A percentile compares a stretch with the other conserved stretches of the same genome.
phyloP scores from a whole-genome alignment of 2,888 invertebrate species.

The Dynastes hyllus region DNA sequence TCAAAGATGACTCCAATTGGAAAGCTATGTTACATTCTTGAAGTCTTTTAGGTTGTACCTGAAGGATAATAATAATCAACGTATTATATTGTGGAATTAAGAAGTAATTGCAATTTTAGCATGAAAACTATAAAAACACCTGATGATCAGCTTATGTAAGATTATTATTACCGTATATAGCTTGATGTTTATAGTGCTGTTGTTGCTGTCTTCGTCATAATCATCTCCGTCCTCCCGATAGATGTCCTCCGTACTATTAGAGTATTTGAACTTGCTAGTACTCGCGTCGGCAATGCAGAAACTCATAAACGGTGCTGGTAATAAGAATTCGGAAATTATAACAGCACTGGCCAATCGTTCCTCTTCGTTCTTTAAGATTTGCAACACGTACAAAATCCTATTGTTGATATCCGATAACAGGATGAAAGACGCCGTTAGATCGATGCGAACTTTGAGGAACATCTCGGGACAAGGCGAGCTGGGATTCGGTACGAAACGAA shows the following conservation, averaged over 20 bases:
- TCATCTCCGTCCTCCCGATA: slow-evolving; percentile 75
- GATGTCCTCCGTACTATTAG: slow-evolving; percentile 74
- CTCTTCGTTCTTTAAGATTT: slow-evolving; percentile 78
- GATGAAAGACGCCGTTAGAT: slow-evolving; percentile 89
- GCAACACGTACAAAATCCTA: slow-evolving; percentile 88
- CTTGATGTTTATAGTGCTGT: slow-evolving; percentile 71
- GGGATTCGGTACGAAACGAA: slow-evolving; percentile 78
- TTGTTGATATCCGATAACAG: slow-evolving; percentile 91
- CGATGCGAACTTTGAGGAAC: slow-evolving; percentile 85
- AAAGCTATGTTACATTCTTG: slow-evolving; percentile 77
- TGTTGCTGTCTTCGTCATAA: slow-evolving; percentile 61
- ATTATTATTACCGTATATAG: slow-evolving; percentile 77
- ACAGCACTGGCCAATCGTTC: slow-evolving; percentile 79
- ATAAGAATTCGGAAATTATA: slow-evolving; percentile 88
- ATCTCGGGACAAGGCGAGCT: slow-evolving; percentile 67
- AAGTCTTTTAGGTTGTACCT: slow-evolving; percentile 87
- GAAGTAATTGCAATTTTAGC: too few relatives aligned
- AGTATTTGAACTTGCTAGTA: slow-evolving; percentile 71
- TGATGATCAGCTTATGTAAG: too few relatives aligned
- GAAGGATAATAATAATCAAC: too few relatives aligned
- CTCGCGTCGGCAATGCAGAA: slow-evolving; percentile 91
- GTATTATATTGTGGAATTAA: too few relatives aligned
- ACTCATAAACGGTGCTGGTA: slow-evolving; percentile 91
- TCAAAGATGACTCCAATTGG: slow-evolving; percentile 62
- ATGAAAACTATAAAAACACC: too few relatives aligned